Evolutionary conservation across 2,888 invertebrate species (phyloP), one percentile per base, ranked within the genome.

Genomic region (Stomorhina lunata): DNA sequence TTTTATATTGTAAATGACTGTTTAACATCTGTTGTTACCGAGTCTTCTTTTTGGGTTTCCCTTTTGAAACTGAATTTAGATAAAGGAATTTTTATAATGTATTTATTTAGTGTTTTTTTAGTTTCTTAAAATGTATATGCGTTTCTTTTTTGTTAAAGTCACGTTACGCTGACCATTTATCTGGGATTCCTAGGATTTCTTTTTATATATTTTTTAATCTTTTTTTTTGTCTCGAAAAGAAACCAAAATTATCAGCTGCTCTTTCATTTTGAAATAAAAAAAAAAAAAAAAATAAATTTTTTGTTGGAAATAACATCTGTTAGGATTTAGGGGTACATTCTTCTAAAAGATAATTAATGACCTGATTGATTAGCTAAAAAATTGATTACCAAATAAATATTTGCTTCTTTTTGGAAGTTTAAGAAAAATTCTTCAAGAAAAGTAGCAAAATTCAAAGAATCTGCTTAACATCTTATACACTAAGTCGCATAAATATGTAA

Each of bases 141-240:
- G 53, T 37, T 15, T 25, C 40, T n/a, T 77, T 69, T 59, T 63
- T 17, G 66, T 66, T 12, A 43, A 53, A 82, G 17, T 71, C 59
- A 75, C 50, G 59, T 75, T 73, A 57, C 78, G 50, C 65, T 82
- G 79, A 82, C 82, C 82, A 82, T 79, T 82, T 34, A 40, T 9
- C 63, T 45, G n/a, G 48, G 37, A 34, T 71, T 71, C 50, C 1
- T 50, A 25, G 25, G 37, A 32, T 69, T 73, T 55, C 55, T 17
- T 53, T 27, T 40, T 17, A 7, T 40, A 20, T 34, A 27, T 48
- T 48, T 77, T 75, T 66, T 55, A 72, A 73, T 81, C 68, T 80
- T 17, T 68, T 61, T 48, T 32, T 15, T 40, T n/a, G n/a, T 20
- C n/a, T n/a, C n/a, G n/a, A 15, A 6, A 78, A 63, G 17, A 65